Evolutionary conservation across 1,140 invertebrate species (phyloP), one percentile per base, ranked within the genome.

Genomic region (Trialeurodes vaporariorum): DNA sequence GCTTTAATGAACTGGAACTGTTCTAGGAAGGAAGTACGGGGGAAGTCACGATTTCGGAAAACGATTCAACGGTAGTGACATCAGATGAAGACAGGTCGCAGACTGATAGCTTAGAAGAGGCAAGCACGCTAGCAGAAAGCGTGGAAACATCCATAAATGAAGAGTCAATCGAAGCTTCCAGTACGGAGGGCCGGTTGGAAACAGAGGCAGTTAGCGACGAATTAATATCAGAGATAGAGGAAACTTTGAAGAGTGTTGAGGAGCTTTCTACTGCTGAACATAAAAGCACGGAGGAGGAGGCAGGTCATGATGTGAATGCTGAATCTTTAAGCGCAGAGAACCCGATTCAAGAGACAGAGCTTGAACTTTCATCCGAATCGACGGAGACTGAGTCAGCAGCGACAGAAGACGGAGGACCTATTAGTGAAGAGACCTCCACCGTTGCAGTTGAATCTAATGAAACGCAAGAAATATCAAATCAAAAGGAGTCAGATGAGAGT

Each of bases 371-470:
- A 13, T 2, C 60, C 25, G 58, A 2, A 13, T 13, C 9, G 25
- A 66, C 49, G 65, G 34, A 63, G 21, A 63, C 67, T 25, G 49
- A 67, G 63, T 62, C 70, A 9, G 65, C 27, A 24, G 64, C n/a
- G n/a, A n/a, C n/a, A n/a, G n/a, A n/a, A n/a, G n/a, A n/a, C n/a
- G n/a, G n/a, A n/a, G n/a, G n/a, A n/a, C n/a, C n/a, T n/a, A n/a
- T n/a, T n/a, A n/a, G n/a, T n/a, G n/a, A n/a, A n/a, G n/a, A n/a
- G n/a, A n/a, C n/a, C n/a, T n/a, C n/a, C n/a, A n/a, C n/a, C n/a
- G n/a, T n/a, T n/a, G n/a, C n/a, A n/a, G n/a, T n/a, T n/a, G n/a
- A n/a, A n/a, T n/a, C n/a, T n/a, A n/a, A n/a, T n/a, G n/a, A n/a
- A n/a, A n/a, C n/a, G n/a, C n/a, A n/a, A n/a, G n/a, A n/a, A n/a